Evolutionary conservation across 2,888 invertebrate species (phyloP), one percentile per base, ranked within the genome.

Genomic region (Spodoptera exigua): DNA sequence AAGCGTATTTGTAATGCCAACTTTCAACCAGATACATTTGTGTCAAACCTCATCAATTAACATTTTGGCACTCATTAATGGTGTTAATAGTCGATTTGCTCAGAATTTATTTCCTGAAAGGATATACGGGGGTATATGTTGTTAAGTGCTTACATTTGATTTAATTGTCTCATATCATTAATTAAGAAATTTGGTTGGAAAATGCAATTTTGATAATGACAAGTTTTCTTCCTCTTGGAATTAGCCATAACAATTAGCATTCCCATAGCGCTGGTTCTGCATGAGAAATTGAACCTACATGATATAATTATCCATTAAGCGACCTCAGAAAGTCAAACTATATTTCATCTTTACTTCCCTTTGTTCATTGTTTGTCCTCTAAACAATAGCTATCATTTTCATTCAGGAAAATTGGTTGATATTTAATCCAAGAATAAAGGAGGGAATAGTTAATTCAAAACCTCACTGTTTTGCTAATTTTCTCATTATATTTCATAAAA

Each of bases 401-500:
- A 67, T 58, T 67, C 61, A 59, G 44, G 58, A 72, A 61, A 76
- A 74, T 74, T 72, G 56, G 55, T 73, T 75, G 67, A 71, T 67
- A 67, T 73, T 73, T 71, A 75, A 67, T 75, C 62, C 52, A 35
- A 47, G 60, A 35, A 71, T 55, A 65, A 71, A 51, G 52, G 60
- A 55, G 44, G 16, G 52, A 40, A 46, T 51, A 47, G 44, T 54
- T 58, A 63, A 72, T 72, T 67, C 49, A 55, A 59, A 76, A 72
- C 54, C 54, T 40, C 64, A 14, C 64, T 52, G 51, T 61, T 63
- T 64, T 45, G 44, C 52, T 59, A 68, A 72, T 64, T 70, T 61
- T 59, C 64, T 68, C 64, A 76, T 76, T 73, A 76, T 63, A 69
- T 72, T 76, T 56, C 32, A 62, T 67, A 75, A 70, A 73, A 35